Conservation (phyloP, 2,113 vertebrate genomes). For the Tinamus guttatus region DNA sequence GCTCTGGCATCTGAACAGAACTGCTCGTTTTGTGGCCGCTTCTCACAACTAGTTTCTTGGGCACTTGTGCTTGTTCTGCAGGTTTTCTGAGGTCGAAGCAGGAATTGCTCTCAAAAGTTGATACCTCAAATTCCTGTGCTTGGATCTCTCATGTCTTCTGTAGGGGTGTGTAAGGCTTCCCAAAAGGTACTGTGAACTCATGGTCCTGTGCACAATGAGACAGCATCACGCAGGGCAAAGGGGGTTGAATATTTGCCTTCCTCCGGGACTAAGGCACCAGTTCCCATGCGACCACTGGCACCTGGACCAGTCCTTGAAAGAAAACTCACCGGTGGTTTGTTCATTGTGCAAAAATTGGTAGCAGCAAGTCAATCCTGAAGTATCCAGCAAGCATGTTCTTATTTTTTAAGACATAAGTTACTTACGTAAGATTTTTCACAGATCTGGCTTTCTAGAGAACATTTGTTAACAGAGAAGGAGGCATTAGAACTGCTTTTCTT, state of each 20-base stretch:
- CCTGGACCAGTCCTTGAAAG: background rate
- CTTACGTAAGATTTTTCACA: background rate
- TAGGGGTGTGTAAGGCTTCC: background rate
- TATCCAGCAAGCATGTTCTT: background rate
- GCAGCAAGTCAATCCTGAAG: background rate
- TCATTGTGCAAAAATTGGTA: background rate
- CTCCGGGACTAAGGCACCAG: background rate
- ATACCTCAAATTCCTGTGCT: background rate
- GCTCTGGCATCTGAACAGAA: background rate
- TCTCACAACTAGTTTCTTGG: background rate
- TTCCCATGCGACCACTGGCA: accelerated
- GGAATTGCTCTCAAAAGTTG: background rate
- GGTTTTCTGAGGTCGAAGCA: background rate
- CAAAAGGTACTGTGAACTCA: background rate
- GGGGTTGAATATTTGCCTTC: background rate
- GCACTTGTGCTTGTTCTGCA: background rate
- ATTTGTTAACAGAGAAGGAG: background rate
- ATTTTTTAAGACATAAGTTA: background rate
- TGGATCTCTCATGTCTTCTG: accelerated
- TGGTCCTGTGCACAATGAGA: background rate
- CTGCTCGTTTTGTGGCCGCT: background rate
- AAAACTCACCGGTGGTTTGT: background rate
- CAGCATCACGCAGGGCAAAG: background rate
- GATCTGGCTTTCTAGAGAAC: background rate
- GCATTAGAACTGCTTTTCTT: background rate